A percentile compares a stretch with the other conserved stretches of the same genome.
phyloP scores from a whole-genome alignment of 2,888 invertebrate species.

The Odontocolon sp. region DNA sequence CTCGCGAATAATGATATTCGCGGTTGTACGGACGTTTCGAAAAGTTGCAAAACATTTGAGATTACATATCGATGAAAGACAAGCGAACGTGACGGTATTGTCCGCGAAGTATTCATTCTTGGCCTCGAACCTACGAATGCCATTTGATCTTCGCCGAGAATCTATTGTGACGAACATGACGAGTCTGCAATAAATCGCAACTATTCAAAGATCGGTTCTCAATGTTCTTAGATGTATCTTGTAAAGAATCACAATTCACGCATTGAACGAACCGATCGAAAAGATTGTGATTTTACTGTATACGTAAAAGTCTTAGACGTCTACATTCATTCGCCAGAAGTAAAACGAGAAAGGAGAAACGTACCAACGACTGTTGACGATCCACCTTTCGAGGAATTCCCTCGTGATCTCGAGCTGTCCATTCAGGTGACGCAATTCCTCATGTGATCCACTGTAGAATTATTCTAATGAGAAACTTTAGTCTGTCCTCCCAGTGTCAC shows the following conservation, averaged over 20 bases:
- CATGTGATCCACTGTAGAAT: slow-evolving; percentile 17
- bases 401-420: slow-evolving; percentile 31
- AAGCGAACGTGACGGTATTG: neutral
- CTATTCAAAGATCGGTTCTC: neutral
- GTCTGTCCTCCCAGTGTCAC: slow-evolving; percentile 11
- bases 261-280: neutral
- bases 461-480: slow-evolving; percentile 25
- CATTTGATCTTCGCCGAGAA: slow-evolving; percentile 5
- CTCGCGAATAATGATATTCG: neutral
- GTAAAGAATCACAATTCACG: neutral
- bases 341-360: slow-evolving; percentile 15
- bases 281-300: neutral
- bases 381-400: slow-evolving; percentile 36
- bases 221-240: neutral
- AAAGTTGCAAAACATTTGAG: neutral
- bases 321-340: slow-evolving; percentile 1
- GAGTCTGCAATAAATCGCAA: neutral
- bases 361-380: slow-evolving; percentile 15
- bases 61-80: neutral
- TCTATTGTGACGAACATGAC: slow-evolving; percentile 6
- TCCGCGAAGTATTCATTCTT: neutral
- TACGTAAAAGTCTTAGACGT: neutral
- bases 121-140: neutral
- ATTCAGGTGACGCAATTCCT: slow-evolving; percentile 30
- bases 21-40: neutral